Conservation (phyloP, 2,113 vertebrate genomes). For the Carlito syrichta region DNA sequence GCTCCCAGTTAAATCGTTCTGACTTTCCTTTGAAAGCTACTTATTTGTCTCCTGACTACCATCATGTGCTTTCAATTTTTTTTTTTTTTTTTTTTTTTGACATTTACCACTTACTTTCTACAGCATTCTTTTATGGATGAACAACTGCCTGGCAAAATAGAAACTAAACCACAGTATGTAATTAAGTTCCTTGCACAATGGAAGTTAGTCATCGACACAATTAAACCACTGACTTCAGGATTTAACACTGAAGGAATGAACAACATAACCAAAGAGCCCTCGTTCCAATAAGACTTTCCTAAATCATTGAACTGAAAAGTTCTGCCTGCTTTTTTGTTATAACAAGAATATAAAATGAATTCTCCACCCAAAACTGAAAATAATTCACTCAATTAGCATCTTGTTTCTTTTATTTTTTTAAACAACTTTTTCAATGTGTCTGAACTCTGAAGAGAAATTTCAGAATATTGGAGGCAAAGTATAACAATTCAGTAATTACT, state of each 20-base stretch:
- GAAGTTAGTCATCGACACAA: conserved; percentile 71
- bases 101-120: conserved; percentile 69
- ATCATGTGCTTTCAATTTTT: conserved; percentile 74
- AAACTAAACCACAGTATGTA: conserved; percentile 72
- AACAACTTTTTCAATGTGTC: not conserved
- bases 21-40: conserved; percentile 64
- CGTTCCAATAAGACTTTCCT: conserved; percentile 35
- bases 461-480: not conserved
- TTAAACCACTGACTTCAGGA: conserved; percentile 54
- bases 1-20: conserved; percentile 37
- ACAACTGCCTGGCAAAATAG: conserved; percentile 75
- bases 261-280: not conserved
- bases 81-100: conserved; percentile 71
- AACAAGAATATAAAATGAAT: conserved; percentile 7
- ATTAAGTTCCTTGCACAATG: conserved; percentile 79
- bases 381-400: not conserved
- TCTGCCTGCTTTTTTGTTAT: not conserved
- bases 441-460: not conserved
- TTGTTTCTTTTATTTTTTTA: not conserved
- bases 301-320: not conserved
- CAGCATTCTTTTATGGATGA: conserved; percentile 74
- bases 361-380: conserved; percentile 21
- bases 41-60: conserved; percentile 67
- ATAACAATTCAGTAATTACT: not conserved
- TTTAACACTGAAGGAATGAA: conserved; percentile 41